A percentile compares a stretch with the other conserved stretches of the same genome.
phyloP scores from a whole-genome alignment of 1,140 invertebrate genomes.

The Lerema accius region DNA sequence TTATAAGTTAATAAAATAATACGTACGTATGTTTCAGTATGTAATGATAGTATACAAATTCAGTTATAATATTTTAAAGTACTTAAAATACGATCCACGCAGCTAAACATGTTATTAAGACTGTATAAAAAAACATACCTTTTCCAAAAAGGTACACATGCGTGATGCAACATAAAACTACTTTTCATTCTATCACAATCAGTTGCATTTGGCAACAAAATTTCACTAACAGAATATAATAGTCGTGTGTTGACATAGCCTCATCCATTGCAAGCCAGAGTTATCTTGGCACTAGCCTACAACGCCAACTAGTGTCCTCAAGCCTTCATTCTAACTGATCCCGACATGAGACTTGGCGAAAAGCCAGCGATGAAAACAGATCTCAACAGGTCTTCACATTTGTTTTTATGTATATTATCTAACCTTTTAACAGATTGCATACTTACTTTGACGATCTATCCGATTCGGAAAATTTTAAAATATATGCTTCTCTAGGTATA shows the following conservation, averaged over 20 bases:
- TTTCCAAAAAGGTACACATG: too few species aligned
- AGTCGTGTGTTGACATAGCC: slow-evolving; percentile 29
- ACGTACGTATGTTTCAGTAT: too few species aligned
- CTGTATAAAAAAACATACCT: too few species aligned
- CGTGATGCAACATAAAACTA: too few species aligned
- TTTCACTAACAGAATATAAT: slow-evolving; percentile 35
- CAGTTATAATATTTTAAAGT: too few species aligned
- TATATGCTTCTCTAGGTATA: too few species aligned
- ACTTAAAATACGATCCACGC: too few species aligned
- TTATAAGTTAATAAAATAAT: too few species aligned
- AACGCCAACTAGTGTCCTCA: slow-evolving; percentile 51
- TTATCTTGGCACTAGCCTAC: slow-evolving; percentile 42
- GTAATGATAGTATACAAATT: too few species aligned
- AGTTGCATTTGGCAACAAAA: slow-evolving; percentile 37
- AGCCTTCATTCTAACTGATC: slow-evolving; percentile 50
- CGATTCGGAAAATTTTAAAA: too few species aligned
- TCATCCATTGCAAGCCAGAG: slow-evolving; percentile 24
- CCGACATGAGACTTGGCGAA: slow-evolving; percentile 52
- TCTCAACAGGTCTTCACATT: slow-evolving; percentile 54
- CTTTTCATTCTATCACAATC: background rate
- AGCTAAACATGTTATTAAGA: too few species aligned
- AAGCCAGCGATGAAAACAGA: slow-evolving; percentile 63
- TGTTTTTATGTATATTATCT: slow-evolving; percentile 30
- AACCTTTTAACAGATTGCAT: background rate
- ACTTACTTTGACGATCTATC: background rate